A percentile compares a stretch with the other conserved stretches of the same genome.
Evolutionary conservation across 2,888 invertebrate species (phyloP).

Genomic region (Cyaniris semiargus): DNA sequence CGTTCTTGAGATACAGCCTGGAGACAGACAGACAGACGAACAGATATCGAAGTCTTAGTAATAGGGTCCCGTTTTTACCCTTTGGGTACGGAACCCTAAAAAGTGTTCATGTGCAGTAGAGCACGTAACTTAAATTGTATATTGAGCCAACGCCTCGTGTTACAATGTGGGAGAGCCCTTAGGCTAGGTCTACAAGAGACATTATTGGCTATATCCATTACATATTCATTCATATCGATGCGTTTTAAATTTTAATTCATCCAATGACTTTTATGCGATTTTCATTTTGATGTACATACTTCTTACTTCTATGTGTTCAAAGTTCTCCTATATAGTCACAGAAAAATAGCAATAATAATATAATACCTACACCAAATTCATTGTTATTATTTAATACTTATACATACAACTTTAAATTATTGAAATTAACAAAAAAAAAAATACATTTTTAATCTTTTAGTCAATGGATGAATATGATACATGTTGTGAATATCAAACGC

Average conservation of each 20-base stretch:
- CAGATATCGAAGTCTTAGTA: no score
- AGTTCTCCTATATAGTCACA: slow-evolving; percentile 30
- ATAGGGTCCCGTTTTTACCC: no score
- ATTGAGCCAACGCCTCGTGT: no score
- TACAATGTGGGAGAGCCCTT: slow-evolving; percentile 53
- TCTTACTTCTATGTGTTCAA: slow-evolving; percentile 63
- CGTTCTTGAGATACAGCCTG: no score
- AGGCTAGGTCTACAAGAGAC: slow-evolving; percentile 59
- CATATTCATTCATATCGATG: slow-evolving; percentile 59
- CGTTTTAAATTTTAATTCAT: slow-evolving; percentile 66
- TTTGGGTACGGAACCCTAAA: no score
- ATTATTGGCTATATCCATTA: slow-evolving; percentile 54
- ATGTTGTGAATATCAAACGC: slow-evolving; percentile 2
- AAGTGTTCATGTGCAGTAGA: no score
- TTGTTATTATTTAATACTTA: no score
- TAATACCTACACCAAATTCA: background rate
- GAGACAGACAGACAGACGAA: no score
- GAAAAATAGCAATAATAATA: background rate
- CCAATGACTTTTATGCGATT: slow-evolving; percentile 61
- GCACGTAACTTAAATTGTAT: no score
- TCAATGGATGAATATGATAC: background rate
- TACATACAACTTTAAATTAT: no score
- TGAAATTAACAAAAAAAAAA: no score
- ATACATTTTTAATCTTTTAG: background rate
- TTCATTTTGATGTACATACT: slow-evolving; percentile 55